A percentile compares a stretch with the other conserved stretches of the same genome.
phyloP scores from a whole-genome alignment of 2,888 invertebrate species.

The Quadroppia sp. region DNA sequence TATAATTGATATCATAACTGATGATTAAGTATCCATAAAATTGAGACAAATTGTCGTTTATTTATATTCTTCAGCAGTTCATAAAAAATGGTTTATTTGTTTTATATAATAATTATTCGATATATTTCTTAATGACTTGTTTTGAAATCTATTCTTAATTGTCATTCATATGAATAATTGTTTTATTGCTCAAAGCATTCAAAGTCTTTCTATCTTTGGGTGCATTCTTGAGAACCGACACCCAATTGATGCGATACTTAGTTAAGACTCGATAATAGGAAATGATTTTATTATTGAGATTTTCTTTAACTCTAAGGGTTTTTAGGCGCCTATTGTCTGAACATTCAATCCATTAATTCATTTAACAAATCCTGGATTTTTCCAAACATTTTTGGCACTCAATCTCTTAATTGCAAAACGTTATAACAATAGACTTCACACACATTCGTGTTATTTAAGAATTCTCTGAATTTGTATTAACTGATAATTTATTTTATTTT shows the following conservation, averaged over 20 bases:
- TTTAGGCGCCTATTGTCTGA: slow-evolving; percentile 5
- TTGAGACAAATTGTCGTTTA: slow-evolving; percentile 9
- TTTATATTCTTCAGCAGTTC: not conserved
- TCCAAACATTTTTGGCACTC: not conserved
- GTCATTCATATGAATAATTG: not conserved
- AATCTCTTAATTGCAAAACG: not conserved
- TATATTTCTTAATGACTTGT: not conserved
- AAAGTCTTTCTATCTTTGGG: not conserved
- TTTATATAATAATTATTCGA: not conserved
- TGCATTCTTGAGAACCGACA: not conserved
- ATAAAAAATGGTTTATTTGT: not conserved
- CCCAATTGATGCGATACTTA: not conserved
- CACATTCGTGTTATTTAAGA: too few relatives aligned
- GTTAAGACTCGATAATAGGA: not conserved
- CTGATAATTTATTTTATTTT: too few relatives aligned
- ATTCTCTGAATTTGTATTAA: too few relatives aligned
- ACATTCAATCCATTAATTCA: not conserved
- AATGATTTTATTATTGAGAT: not conserved
- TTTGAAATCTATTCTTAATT: not conserved
- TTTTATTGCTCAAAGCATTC: not conserved
- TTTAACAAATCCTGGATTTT: slow-evolving; percentile 6
- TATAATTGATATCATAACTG: not conserved
- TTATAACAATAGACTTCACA: too few relatives aligned
- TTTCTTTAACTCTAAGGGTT: not conserved
- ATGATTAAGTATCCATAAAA: not conserved